phyloP scores from a whole-genome alignment of 2,888 invertebrate species.

The Eupithecia pulchellata region DNA sequence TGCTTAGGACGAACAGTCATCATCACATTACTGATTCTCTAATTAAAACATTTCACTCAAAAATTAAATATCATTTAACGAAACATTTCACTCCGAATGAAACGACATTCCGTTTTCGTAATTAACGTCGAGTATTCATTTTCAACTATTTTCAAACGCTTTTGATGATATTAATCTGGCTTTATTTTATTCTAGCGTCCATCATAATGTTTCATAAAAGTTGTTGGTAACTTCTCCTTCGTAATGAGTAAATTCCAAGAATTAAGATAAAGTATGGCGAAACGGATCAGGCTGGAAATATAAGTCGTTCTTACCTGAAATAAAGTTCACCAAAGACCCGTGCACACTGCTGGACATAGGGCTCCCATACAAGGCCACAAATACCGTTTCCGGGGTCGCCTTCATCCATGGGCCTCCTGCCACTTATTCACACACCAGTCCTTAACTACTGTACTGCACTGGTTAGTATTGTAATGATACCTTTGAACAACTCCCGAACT shows the following conservation, averaged over 20 bases:
- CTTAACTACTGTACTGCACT: no score
- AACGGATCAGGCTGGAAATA: no score
- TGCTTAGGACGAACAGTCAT: conserved; percentile 27
- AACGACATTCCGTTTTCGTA: not conserved
- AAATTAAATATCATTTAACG: conserved; percentile 2
- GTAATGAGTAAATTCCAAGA: not conserved
- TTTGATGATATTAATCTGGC: not conserved
- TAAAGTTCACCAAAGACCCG: no score
- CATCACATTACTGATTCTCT: conserved; percentile 18
- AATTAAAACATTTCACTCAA: conserved; percentile 16
- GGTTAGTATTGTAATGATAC: no score
- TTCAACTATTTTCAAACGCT: not conserved
- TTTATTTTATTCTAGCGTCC: not conserved
- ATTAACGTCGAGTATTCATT: not conserved
- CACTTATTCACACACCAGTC: no score
- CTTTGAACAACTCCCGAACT: no score
- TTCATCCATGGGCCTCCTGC: no score
- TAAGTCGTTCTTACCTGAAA: no score
- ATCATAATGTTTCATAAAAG: not conserved
- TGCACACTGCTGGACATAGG: no score
- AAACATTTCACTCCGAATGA: not conserved
- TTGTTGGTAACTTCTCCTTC: not conserved
- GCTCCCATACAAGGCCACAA: no score
- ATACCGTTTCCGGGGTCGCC: no score
- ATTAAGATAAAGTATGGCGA: no score